Conservation (phyloP, 1,140 invertebrate species). For the Dendroctonus ponderosae region DNA sequence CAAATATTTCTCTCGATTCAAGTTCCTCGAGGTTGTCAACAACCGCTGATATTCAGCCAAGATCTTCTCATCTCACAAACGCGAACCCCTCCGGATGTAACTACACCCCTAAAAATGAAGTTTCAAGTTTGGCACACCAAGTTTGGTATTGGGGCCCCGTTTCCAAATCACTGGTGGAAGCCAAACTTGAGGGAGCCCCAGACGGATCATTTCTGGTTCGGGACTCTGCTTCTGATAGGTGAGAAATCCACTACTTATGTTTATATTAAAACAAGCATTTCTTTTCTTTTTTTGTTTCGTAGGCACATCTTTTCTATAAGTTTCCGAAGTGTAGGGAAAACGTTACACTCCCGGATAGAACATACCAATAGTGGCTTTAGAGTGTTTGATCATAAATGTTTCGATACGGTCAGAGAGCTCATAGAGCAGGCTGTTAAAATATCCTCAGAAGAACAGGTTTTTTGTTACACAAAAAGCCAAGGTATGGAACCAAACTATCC, state of each 20-base stretch:
- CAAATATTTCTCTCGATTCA: conserved; percentile 7
- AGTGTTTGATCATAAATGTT: conserved; percentile 60
- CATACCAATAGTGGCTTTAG: conserved; percentile 63
- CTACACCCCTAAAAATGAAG: conserved; percentile 37
- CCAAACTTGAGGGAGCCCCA: conserved; percentile 61
- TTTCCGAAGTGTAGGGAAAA: conserved; percentile 72
- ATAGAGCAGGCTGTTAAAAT: conserved; percentile 67
- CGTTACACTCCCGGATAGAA: conserved; percentile 69
- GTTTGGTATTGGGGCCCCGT: conserved; percentile 58
- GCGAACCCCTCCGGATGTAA: conserved; percentile 10
- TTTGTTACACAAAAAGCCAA: conserved; percentile 65
- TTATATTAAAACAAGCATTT: not conserved
- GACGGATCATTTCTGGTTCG: conserved; percentile 78
- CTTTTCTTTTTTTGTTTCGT: conserved; percentile 7
- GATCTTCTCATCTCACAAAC: conserved; percentile 6
- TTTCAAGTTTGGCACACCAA: conserved; percentile 38
- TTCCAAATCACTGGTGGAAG: conserved; percentile 52
- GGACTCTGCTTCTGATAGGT: conserved; percentile 71
- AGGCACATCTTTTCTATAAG: conserved; percentile 63
- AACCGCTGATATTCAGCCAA: conserved; percentile 2
- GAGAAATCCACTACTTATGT: not conserved
- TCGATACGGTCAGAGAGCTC: conserved; percentile 63
- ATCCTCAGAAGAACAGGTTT: conserved; percentile 65
- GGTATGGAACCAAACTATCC: conserved; percentile 65
- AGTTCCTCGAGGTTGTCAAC: conserved; percentile 1